A percentile compares a stretch with the other conserved stretches of the same genome.
These are phyloP conservation scores for Doryteuthis pealeii DNA, from an alignment of 1,140 invertebrate species.

Conservation along the genomic window DNA sequence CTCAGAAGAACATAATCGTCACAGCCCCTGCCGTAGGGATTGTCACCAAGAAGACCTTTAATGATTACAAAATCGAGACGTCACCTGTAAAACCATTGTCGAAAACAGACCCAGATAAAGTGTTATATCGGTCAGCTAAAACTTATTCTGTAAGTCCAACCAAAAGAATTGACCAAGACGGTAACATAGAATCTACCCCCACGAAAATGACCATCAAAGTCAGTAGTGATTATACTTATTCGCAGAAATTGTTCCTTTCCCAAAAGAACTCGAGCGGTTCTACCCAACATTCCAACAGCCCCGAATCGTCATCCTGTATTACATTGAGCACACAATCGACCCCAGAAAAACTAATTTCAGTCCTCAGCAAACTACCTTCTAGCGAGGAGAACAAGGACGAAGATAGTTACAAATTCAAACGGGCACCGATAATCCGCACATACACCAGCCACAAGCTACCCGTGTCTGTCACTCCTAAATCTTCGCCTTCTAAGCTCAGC, in stretches of 20 bases:
- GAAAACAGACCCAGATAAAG: constrained; percentile 1
- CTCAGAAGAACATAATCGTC: constrained; percentile 20
- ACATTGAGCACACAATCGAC: not conserved
- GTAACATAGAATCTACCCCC: not conserved
- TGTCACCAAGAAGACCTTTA: not conserved
- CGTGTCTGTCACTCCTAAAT: not conserved
- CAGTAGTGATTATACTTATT: constrained; percentile 1
- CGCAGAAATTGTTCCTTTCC: constrained; percentile 6
- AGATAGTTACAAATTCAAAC: not conserved
- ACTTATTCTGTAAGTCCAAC: constrained; percentile 3
- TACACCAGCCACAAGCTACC: constrained; percentile 1
- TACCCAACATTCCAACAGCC: constrained; percentile 9
- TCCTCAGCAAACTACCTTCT: not conserved
- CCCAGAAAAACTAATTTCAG: not conserved
- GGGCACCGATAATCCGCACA: not conserved
- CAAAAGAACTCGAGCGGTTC: not conserved
- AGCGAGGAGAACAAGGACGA: not conserved
- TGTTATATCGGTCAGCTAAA: not conserved
- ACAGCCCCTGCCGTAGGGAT: constrained; percentile 10
- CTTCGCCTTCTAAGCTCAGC: not conserved
- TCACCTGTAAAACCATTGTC: not conserved
- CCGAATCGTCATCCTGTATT: not conserved
- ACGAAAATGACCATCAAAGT: constrained; percentile 1
- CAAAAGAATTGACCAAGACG: not conserved
- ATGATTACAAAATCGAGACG: not conserved